Conservation (phyloP, 1,140 invertebrate genomes). For the Andrena cerasifolii region DNA sequence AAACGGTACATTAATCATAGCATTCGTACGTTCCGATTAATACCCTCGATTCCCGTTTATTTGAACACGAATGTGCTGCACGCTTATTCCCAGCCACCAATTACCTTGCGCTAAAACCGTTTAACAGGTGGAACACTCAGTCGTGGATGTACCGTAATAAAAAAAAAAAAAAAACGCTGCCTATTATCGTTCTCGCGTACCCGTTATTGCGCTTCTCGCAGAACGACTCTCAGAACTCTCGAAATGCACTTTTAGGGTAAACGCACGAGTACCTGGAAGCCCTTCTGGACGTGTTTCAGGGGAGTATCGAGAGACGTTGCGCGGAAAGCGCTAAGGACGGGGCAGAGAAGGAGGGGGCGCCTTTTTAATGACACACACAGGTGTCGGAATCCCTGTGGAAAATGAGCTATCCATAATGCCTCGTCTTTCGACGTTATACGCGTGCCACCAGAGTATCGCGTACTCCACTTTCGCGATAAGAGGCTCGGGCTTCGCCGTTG, state of each 20-base stretch:
- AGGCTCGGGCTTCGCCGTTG: conserved; percentile 17
- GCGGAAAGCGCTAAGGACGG: conserved; percentile 36
- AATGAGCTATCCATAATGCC: conserved; percentile 46
- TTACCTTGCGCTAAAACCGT: too few species aligned
- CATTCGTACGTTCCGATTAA: not conserved
- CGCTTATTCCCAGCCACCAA: not conserved
- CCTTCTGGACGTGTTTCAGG: not conserved
- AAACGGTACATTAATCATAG: conserved; percentile 1
- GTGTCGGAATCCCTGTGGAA: conserved; percentile 40
- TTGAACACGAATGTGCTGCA: too few species aligned
- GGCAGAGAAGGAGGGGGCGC: conserved; percentile 25
- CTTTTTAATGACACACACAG: conserved; percentile 60
- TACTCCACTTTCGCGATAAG: conserved; percentile 33
- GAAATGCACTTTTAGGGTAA: conserved; percentile 23
- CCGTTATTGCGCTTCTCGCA: not conserved
- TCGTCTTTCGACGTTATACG: conserved; percentile 8
- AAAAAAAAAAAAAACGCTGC: not conserved
- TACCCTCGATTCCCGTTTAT: too few species aligned
- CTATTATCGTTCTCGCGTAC: conserved; percentile 6
- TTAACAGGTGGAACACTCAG: too few species aligned
- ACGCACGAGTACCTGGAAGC: conserved; percentile 21
- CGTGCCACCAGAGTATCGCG: not conserved
- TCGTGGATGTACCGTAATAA: not conserved
- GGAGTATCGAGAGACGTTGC: conserved; percentile 41
- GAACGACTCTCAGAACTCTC: conserved; percentile 23